Percentiles rank a stretch among this genome's conserved stretches.
Evolutionary conservation across 2,797 vertebrate genomes (phyloP).

Genomic region (Synanceia verrucosa): DNA sequence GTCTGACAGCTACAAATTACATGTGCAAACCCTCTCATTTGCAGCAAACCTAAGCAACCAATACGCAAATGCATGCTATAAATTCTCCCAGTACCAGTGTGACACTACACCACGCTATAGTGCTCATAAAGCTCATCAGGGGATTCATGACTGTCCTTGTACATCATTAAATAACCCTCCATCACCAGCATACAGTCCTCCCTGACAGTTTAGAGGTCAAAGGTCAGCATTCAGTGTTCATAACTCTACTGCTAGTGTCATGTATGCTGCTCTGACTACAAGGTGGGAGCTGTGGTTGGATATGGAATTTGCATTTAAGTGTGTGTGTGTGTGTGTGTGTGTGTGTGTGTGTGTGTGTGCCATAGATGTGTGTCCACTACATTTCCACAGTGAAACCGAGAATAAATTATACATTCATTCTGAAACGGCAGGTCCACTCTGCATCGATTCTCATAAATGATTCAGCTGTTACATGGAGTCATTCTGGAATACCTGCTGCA

Average conservation of each 20-base stretch:
- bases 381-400: slow-evolving; percentile 12
- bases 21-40: neutral
- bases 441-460: slow-evolving; percentile 53
- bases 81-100: neutral
- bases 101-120: neutral
- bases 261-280: neutral
- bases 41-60: neutral
- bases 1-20: neutral
- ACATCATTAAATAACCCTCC: slow-evolving; percentile 41
- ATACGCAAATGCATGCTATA: slow-evolving; percentile 1
- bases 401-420: slow-evolving; percentile 56
- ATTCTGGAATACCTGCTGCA: slow-evolving; percentile 34
- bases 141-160: slow-evolving; percentile 33
- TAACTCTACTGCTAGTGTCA: slow-evolving; percentile 23
- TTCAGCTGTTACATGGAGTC: slow-evolving; percentile 46
- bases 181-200: slow-evolving; percentile 29
- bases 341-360: neutral
- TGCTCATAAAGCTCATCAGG: neutral
- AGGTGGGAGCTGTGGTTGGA: slow-evolving; percentile 15
- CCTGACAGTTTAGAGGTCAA: slow-evolving; percentile 29
- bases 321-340: neutral
- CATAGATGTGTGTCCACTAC: neutral
- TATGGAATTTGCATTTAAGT: neutral
- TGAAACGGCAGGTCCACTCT: slow-evolving; percentile 31
- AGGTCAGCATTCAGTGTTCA: slow-evolving; percentile 42